phyloP scores from a whole-genome alignment of 1,140 invertebrate genomes.

The Magallana gigas region DNA sequence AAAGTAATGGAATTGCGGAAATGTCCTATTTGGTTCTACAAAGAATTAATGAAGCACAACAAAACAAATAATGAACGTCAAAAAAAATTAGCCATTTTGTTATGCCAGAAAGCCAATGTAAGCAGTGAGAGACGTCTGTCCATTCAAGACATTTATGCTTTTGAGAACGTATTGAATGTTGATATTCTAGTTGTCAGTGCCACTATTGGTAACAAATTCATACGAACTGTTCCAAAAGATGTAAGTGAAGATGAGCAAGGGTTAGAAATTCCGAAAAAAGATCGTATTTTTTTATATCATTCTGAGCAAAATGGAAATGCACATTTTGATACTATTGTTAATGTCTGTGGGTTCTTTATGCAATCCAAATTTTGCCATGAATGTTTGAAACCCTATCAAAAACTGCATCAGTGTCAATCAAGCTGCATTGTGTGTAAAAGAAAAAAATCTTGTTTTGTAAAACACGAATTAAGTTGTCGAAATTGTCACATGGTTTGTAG shows the following conservation, averaged over 20 bases:
- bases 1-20: neutral
- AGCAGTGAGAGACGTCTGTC: conserved; percentile 10
- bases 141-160: conserved; percentile 29
- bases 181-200: conserved; percentile 30
- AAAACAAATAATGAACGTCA: neutral
- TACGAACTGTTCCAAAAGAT: neutral
- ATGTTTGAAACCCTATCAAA: conserved; percentile 45
- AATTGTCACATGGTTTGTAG: conserved; percentile 41
- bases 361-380: conserved; percentile 35
- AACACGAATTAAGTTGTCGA: conserved; percentile 31
- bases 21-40: conserved; percentile 38
- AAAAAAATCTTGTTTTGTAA: neutral
- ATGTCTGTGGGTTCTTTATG: conserved; percentile 37
- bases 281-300: conserved; percentile 32
- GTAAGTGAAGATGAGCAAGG: neutral
- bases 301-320: neutral
- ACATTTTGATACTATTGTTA: conserved; percentile 41
- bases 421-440: conserved; percentile 29
- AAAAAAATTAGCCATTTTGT: neutral
- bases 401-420: conserved; percentile 37
- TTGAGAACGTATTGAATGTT: conserved; percentile 32
- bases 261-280: neutral
- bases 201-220: conserved; percentile 23
- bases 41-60: neutral
- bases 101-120: neutral